These are phyloP conservation scores for Phymastichus coffea DNA, from an alignment of 1,140 invertebrate genomes.

Conservation along the genomic window DNA sequence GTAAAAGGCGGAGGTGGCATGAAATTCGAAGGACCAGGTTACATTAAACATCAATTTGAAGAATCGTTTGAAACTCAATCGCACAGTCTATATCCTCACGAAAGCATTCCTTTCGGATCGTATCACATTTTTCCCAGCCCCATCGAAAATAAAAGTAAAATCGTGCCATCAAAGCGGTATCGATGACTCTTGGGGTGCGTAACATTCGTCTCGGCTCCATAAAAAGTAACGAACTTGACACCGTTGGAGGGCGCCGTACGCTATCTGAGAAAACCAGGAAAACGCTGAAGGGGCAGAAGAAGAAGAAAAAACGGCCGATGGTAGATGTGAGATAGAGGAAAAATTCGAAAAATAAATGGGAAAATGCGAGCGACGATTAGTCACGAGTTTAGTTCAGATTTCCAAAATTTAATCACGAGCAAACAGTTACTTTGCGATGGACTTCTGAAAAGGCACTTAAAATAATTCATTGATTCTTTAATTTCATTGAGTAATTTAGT, in stretches of 20 bases:
- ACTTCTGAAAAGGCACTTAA: no score
- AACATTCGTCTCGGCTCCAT: background rate
- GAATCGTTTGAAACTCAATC: background rate
- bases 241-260: background rate
- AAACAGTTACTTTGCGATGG: no score
- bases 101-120: background rate
- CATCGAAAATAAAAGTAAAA: constrained; percentile 18
- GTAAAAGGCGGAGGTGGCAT: no score
- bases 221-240: constrained; percentile 28
- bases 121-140: background rate
- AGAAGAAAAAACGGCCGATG: background rate
- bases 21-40: no score
- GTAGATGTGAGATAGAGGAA: background rate
- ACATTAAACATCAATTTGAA: no score
- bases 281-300: no score
- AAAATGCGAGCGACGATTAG: no score
- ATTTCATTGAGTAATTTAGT: no score
- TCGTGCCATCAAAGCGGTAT: constrained; percentile 4
- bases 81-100: background rate
- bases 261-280: background rate
- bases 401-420: no score
- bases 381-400: no score
- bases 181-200: constrained; percentile 5
- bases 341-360: background rate
- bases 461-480: no score